A percentile compares a stretch with the other conserved stretches of the same genome.
These are phyloP conservation scores for Metaphire vulgaris DNA, from an alignment of 1,140 invertebrate species.

Conservation along the genomic window DNA sequence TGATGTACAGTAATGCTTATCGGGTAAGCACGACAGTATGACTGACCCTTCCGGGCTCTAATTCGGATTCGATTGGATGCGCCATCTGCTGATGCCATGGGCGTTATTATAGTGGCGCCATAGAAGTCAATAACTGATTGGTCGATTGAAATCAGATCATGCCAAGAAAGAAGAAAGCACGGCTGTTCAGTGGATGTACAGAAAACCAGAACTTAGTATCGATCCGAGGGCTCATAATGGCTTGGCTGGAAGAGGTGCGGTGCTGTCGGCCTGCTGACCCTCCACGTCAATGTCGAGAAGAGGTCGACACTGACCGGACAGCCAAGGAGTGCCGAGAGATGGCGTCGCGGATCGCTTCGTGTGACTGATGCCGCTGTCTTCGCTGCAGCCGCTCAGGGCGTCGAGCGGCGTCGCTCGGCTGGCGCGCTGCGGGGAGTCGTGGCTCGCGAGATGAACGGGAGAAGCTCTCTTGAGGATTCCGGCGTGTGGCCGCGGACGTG, in stretches of 20 bases:
- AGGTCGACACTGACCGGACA: conserved; percentile 26
- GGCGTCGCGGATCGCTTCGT: conserved; percentile 16
- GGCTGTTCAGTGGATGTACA: no score
- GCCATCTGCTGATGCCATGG: no score
- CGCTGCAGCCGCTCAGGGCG: background rate
- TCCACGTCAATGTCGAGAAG: conserved; percentile 61
- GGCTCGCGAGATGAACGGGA: conserved; percentile 23
- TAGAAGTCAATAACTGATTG: no score
- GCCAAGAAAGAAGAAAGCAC: no score
- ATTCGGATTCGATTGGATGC: no score
- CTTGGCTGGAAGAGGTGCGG: conserved; percentile 58
- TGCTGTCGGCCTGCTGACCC: conserved; percentile 61
- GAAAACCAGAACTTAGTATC: no score
- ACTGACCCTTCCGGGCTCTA: no score
- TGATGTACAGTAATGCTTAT: no score
- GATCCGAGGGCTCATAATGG: no score
- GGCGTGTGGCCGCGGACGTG: conserved; percentile 45
- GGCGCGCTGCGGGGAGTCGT: conserved; percentile 3
- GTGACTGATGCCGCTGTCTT: conserved; percentile 2
- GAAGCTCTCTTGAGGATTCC: conserved; percentile 31
- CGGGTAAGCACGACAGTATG: no score
- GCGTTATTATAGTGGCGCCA: no score
- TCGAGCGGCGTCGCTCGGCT: conserved; percentile 13
- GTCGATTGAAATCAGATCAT: no score
- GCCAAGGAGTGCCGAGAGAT: background rate